phyloP scores from a whole-genome alignment of 2,888 invertebrate genomes.

The Chalcosyrphus nemorum region DNA sequence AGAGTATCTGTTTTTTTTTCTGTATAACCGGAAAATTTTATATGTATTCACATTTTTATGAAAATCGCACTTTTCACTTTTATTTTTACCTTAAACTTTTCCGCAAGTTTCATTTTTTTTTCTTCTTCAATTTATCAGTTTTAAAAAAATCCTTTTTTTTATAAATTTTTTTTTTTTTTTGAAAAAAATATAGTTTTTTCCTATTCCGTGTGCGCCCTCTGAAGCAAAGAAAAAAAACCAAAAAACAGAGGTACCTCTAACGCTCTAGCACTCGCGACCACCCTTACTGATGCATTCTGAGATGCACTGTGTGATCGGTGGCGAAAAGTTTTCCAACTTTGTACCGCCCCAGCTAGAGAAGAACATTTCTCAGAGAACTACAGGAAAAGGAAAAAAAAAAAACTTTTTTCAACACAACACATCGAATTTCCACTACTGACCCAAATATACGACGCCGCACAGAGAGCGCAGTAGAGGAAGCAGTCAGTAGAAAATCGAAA shows the following conservation, averaged over 20 bases:
- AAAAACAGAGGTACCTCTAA: constrained; percentile 37
- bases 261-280: constrained; percentile 70
- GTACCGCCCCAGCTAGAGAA: constrained; percentile 51
- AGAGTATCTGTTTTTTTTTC: constrained; percentile 21
- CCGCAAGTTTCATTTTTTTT: constrained; percentile 12
- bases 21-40: constrained; percentile 19
- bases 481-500: constrained; percentile 67
- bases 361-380: constrained; percentile 43
- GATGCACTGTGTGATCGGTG: constrained; percentile 77
- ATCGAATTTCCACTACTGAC: constrained; percentile 78
- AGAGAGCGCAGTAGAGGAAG: constrained; percentile 62
- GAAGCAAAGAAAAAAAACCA: constrained; percentile 6
- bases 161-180: neutral
- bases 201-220: constrained; percentile 38
- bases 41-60: constrained; percentile 18
- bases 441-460: constrained; percentile 76
- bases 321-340: constrained; percentile 59
- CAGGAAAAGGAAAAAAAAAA: constrained; percentile 20
- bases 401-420: constrained; percentile 66
- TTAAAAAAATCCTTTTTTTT: neutral
- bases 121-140: neutral
- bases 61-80: constrained; percentile 1
- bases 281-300: constrained; percentile 76
- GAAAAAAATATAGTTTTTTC: neutral
- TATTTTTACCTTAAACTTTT: constrained; percentile 45